phyloP scores from a whole-genome alignment of 2,888 invertebrate genomes.

The Stenchaetothrips biformis region DNA sequence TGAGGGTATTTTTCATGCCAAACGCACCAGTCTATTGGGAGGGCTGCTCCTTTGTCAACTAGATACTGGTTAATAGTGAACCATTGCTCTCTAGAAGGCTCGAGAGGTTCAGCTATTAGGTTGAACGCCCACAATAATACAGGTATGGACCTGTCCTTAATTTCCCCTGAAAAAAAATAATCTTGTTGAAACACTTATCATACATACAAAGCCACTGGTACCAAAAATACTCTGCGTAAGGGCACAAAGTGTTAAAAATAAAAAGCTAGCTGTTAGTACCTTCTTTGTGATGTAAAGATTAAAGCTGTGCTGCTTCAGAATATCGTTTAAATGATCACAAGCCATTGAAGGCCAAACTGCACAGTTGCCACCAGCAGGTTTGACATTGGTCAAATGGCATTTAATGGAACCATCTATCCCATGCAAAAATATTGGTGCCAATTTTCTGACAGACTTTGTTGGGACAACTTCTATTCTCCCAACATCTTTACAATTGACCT shows the following conservation, averaged over 20 bases:
- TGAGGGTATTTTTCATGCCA: background rate
- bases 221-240: background rate
- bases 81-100: conserved; percentile 59
- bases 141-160: conserved; percentile 44
- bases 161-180: conserved; percentile 30
- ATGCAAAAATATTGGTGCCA: conserved; percentile 28
- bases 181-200: background rate
- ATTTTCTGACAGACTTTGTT: conserved; percentile 30
- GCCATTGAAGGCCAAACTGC: conserved; percentile 57
- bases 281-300: conserved; percentile 53
- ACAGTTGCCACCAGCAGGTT: conserved; percentile 59
- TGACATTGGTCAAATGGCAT: conserved; percentile 65
- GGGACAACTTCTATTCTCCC: conserved; percentile 39
- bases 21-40: conserved; percentile 47
- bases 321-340: conserved; percentile 55
- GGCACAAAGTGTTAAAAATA: background rate
- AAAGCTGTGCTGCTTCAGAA: conserved; percentile 49
- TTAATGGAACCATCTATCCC: conserved; percentile 57
- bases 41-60: conserved; percentile 60
- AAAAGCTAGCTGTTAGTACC: conserved; percentile 41
- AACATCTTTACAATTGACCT: conserved; percentile 63
- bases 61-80: conserved; percentile 62
- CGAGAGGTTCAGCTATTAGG: conserved; percentile 59
- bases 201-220: background rate
- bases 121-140: conserved; percentile 62